Percentiles rank a stretch among this genome's conserved stretches.
phyloP scores from a whole-genome alignment of 2,888 invertebrate genomes.

The Hirtodrosophila confusa region DNA sequence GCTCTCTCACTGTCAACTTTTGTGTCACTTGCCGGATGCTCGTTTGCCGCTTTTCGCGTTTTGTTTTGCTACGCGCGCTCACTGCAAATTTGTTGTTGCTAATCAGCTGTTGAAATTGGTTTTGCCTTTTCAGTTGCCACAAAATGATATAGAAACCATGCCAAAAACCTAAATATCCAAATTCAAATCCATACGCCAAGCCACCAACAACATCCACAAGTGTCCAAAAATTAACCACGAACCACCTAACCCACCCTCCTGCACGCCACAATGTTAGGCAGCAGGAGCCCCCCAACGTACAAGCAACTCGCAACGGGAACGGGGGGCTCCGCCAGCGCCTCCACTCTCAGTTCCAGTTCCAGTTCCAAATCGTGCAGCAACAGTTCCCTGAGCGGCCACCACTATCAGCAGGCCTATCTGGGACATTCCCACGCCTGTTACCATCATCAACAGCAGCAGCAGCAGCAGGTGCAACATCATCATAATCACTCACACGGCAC shows the following conservation, averaged over 20 bases:
- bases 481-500: slow-evolving; percentile 53
- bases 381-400: slow-evolving; percentile 51
- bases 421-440: slow-evolving; percentile 62
- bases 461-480: slow-evolving; percentile 57
- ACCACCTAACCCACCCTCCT: slow-evolving; percentile 36
- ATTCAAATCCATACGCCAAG: slow-evolving; percentile 16
- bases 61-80: slow-evolving; percentile 67
- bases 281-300: slow-evolving; percentile 83
- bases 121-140: slow-evolving; percentile 42
- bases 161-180: slow-evolving; percentile 30
- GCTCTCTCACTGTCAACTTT: slow-evolving; percentile 7
- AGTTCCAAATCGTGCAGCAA: slow-evolving; percentile 35
- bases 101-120: slow-evolving; percentile 28
- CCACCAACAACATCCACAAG: slow-evolving; percentile 29
- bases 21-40: slow-evolving; percentile 12
- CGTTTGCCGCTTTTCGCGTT: slow-evolving; percentile 30
- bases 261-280: slow-evolving; percentile 74
- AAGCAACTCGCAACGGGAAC: slow-evolving; percentile 74
- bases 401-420: slow-evolving; percentile 55
- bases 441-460: slow-evolving; percentile 64
- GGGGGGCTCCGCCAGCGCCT: slow-evolving; percentile 81
- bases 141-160: slow-evolving; percentile 15
- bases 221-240: slow-evolving; percentile 34
- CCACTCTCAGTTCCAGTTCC: slow-evolving; percentile 42
- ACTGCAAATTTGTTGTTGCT: slow-evolving; percentile 26